Evolutionary conservation across 2,888 invertebrate genomes (phyloP), one percentile per base, ranked within the genome.

Genomic region (Bugulina stolonifera): DNA sequence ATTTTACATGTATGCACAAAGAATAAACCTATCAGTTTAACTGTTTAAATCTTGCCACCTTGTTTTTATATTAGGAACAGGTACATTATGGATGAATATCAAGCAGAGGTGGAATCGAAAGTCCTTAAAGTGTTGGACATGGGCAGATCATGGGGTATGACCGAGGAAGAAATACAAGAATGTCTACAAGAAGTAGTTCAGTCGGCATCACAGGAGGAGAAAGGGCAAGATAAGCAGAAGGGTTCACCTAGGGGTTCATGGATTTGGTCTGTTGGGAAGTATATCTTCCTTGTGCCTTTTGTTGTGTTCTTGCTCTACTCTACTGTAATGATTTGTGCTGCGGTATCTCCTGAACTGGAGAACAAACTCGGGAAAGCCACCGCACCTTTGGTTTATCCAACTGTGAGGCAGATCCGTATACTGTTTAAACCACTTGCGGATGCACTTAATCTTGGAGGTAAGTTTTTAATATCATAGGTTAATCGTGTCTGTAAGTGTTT

Each of bases 141-240:
- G n/a, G 64, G 64, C 18, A 2, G 27, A 32, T 32, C 64, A 29
- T 64, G 64, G 64, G 64, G 64, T 10, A 64, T 64, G 64, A 25
- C 32, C 3, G 34, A 64, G 10, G 3, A 5, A 10, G 64, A 64
- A 64, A 64, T 64, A 32, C 27, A 64, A 3, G 29, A 32, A 10
- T 64, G 64, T n/a, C 2, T 64, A 14, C 2, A 34, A 14, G 64
- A 14, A 10, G 64, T 64, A 32, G n/a, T 64, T 64, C 32, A 64
- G 5, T n/a, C 57, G 10, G 14, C 14, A 5, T 57, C 57, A 43
- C 10, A 43, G 5, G 43, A 43, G 43, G 43, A 43, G 10, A 43
- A 18, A 43, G 18, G 43, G 5, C 5, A 43, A 43, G 18, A 43
- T 43, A n/a, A n/a, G n/a, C n/a, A n/a, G n/a, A n/a, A n/a, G n/a